Evolutionary conservation across 2,797 vertebrate species (phyloP).

Genomic region (Enteromius viviparus): DNA sequence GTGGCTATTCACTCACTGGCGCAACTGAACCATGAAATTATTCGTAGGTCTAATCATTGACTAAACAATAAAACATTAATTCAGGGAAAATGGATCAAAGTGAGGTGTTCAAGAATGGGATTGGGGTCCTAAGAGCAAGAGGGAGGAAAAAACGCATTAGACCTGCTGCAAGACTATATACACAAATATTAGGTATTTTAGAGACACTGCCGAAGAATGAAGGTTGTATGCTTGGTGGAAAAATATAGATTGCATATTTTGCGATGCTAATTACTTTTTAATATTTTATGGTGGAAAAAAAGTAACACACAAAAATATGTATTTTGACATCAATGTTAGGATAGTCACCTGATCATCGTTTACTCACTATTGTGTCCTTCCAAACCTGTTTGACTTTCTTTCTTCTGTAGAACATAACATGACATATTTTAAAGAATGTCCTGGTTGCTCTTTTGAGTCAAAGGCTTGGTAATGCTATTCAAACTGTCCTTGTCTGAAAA

Average conservation of each 20-base stretch:
- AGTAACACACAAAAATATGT: neutral
- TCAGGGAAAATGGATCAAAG: slow-evolving; percentile 62
- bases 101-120: slow-evolving; percentile 50
- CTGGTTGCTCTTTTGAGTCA: neutral
- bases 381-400: neutral
- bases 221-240: neutral
- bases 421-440: neutral
- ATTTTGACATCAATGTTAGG: neutral
- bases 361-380: neutral
- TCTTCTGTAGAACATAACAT: neutral
- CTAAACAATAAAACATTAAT: slow-evolving; percentile 67
- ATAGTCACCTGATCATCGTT: neutral
- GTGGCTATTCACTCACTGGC: slow-evolving; percentile 53
- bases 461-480: too few species aligned
- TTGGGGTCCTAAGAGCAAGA: slow-evolving; percentile 45
- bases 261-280: neutral
- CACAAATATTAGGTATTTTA: neutral
- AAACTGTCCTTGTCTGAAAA: too few species aligned
- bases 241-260: neutral
- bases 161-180: slow-evolving; percentile 15
- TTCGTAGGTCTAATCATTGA: slow-evolving; percentile 64
- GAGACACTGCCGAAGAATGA: neutral
- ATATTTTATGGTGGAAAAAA: neutral
- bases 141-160: slow-evolving; percentile 8
- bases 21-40: slow-evolving; percentile 63